Evolutionary conservation across 2,888 invertebrate genomes (phyloP), one percentile per base, ranked within the genome.

Genomic region (Agelastica alni): DNA sequence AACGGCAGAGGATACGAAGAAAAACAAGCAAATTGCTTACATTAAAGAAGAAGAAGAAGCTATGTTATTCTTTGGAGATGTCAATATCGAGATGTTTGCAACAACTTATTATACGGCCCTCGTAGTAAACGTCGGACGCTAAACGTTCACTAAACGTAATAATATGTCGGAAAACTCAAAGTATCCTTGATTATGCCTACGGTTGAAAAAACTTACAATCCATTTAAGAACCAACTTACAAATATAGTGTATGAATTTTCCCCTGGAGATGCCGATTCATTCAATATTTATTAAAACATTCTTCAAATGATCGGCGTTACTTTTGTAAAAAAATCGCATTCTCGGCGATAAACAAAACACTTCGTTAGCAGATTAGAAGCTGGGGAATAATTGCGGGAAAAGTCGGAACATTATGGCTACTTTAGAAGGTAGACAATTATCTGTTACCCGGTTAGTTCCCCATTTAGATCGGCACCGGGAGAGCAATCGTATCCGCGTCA

Each of bases 271-370:
- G n/a, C 6, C n/a, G 16, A 46, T 32, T 45, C 20, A 32, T 41
- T 45, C 14, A 54, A 45, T 49, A 48, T 49, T 32, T 39, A 45
- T 44, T 44, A 34, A 36, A 17, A 43, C 49, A 49, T 54, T 45
- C 32, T 48, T 42, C 2, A 17, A 49, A 49, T 49, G 31, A 41
- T 31, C 49, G 54, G 49, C 37, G 39, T 41, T 37, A 44, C 43
- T 49, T 37, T 44, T 36, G 28, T 20, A 10, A 51, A 51, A 46
- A 56, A 41, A 26, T 47, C 31, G 43, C 47, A 56, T 56, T 42
- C 46, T 34, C 20, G 13, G 46, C 53, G 47, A 42, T 55, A 52
- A 45, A 52, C 45, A 46, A 55, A 55, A 52, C 58, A 55, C 58
- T 47, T 49, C 42, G 49, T 46, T 52, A 52, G 43, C 26, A 37